phyloP scores from a whole-genome alignment of 2,888 invertebrate species.

The Nezara viridula region DNA sequence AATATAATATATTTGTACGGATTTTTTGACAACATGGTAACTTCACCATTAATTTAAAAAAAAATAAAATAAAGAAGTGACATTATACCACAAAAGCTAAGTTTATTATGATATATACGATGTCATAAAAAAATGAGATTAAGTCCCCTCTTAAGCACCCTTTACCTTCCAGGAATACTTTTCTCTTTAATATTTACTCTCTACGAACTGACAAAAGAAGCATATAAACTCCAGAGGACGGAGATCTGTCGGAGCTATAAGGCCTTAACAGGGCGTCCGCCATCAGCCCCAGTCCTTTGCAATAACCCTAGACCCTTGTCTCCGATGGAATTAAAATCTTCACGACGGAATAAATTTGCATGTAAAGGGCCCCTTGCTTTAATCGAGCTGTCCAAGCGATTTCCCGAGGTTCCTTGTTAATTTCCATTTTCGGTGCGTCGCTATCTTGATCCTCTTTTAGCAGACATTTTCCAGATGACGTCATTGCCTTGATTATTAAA shows the following conservation, averaged over 20 bases:
- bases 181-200: not conserved
- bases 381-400: conserved; percentile 42
- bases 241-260: not conserved
- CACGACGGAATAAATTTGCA: conserved; percentile 42
- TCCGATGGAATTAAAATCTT: conserved; percentile 33
- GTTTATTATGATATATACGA: too few relatives aligned
- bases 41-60: too few relatives aligned
- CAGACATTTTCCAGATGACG: not conserved
- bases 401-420: conserved; percentile 13
- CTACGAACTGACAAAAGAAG: not conserved
- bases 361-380: conserved; percentile 20
- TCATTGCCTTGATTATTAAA: not conserved
- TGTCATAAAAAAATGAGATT: too few relatives aligned
- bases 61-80: too few relatives aligned
- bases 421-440: conserved; percentile 6
- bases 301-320: conserved; percentile 2
- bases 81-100: too few relatives aligned
- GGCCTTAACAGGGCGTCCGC: not conserved
- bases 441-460: not conserved
- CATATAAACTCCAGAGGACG: not conserved
- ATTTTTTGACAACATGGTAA: too few relatives aligned
- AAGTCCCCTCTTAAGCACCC: not conserved
- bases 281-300: not conserved
- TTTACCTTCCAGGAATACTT: not conserved
- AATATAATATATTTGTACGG: too few relatives aligned